phyloP scores from a whole-genome alignment of 2,888 invertebrate genomes.

The Ametastegia equiseti region DNA sequence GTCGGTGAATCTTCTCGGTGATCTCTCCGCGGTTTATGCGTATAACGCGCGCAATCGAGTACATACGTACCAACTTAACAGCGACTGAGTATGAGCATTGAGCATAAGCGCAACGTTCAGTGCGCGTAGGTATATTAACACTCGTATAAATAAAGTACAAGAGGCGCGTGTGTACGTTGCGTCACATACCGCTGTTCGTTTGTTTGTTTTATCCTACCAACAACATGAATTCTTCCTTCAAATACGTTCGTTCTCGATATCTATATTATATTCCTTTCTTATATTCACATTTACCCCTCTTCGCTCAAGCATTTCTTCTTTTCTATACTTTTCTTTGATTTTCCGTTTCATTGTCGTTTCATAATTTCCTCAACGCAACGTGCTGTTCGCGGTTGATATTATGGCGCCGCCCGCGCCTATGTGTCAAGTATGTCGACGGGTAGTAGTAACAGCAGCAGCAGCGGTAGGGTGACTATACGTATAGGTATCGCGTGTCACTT shows the following conservation, averaged over 20 bases:
- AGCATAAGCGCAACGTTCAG: neutral
- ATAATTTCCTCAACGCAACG: neutral
- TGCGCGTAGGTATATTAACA: neutral
- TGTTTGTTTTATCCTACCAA: neutral
- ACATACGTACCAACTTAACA: neutral
- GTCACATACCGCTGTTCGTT: neutral
- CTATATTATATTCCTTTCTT: neutral
- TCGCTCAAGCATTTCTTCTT: neutral
- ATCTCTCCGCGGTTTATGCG: neutral
- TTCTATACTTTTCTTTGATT: neutral
- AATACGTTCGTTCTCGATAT: neutral
- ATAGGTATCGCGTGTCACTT: neutral
- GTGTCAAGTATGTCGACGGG: neutral
- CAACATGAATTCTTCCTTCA: neutral
- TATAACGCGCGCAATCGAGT: neutral
- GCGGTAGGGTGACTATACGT: neutral
- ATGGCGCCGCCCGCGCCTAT: neutral
- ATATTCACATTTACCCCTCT: neutral
- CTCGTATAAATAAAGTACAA: too few species aligned
- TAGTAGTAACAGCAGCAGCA: too few species aligned
- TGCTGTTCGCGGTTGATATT: neutral
- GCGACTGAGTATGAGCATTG: neutral
- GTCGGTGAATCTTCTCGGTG: neutral
- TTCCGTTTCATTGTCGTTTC: too few species aligned
- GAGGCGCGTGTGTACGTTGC: neutral